Conservation (phyloP, 2,797 vertebrate species). For the Melanotaenia trifasciata region DNA sequence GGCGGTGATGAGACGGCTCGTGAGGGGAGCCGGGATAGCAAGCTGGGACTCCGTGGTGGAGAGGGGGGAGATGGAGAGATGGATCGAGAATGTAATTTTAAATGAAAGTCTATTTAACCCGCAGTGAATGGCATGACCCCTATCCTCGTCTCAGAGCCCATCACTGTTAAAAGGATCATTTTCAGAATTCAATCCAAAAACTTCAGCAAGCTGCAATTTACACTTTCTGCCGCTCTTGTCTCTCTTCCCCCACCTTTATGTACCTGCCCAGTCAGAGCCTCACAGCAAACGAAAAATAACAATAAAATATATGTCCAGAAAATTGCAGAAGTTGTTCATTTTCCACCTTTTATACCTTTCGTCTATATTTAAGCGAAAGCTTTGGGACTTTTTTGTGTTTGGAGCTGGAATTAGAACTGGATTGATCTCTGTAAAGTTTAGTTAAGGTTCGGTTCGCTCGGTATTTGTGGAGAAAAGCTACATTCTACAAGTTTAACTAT, state of each 20-base stretch:
- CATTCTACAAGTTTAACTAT: neutral
- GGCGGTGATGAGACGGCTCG: slow-evolving; percentile 75
- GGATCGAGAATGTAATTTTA: slow-evolving; percentile 87
- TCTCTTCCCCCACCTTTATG: slow-evolving; percentile 62
- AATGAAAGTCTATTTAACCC: slow-evolving; percentile 89
- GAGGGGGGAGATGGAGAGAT: slow-evolving; percentile 74
- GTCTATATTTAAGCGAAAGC: slow-evolving; percentile 43
- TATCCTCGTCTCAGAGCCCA: slow-evolving; percentile 83
- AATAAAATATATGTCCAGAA: slow-evolving; percentile 73
- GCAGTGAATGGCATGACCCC: slow-evolving; percentile 84
- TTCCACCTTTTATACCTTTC: slow-evolving; percentile 9
- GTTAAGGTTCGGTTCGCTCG: slow-evolving; percentile 49
- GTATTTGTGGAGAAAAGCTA: slow-evolving; percentile 25
- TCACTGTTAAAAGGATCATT: slow-evolving; percentile 87
- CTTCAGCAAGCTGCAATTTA: slow-evolving; percentile 88
- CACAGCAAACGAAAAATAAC: slow-evolving; percentile 74
- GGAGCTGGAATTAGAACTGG: slow-evolving; percentile 28
- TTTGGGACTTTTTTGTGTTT: slow-evolving; percentile 41
- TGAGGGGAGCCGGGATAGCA: slow-evolving; percentile 68
- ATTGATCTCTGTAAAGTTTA: slow-evolving; percentile 52
- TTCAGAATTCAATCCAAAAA: slow-evolving; percentile 88
- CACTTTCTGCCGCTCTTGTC: slow-evolving; percentile 61
- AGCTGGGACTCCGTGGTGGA: slow-evolving; percentile 72
- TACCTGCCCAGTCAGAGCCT: slow-evolving; percentile 65
- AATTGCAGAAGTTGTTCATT: slow-evolving; percentile 48